Evolutionary conservation across 2,113 vertebrate species (phyloP).

Genomic region (Caranx ignobilis): DNA sequence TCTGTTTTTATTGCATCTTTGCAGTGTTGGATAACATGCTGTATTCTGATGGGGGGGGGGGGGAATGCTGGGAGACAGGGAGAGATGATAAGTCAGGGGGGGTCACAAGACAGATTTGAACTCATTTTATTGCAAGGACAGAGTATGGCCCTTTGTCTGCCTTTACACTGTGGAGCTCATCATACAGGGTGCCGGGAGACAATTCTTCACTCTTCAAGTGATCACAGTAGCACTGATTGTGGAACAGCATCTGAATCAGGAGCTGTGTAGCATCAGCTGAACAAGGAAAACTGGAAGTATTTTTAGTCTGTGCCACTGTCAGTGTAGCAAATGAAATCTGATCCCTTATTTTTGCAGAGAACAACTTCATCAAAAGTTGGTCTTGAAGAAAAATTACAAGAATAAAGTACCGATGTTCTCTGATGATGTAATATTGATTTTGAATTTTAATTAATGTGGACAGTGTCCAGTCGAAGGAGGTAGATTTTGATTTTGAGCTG

Average conservation of each 20-base stretch:
- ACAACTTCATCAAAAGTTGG: too few species aligned
- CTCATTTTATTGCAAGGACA: conserved; percentile 2
- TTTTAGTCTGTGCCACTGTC: too few species aligned
- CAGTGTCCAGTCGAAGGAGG: not conserved
- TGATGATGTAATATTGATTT: too few species aligned
- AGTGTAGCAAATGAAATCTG: not conserved
- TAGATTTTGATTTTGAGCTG: not conserved
- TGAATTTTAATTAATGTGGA: too few species aligned
- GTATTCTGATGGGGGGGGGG: not conserved
- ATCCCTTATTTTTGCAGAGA: not conserved
- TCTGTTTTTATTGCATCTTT: not conserved
- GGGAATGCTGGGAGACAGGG: conserved; percentile 1
- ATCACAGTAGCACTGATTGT: conserved; percentile 2
- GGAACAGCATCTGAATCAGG: conserved; percentile 5
- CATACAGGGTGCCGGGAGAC: conserved; percentile 9
- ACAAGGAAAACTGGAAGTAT: not conserved
- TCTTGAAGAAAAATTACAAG: too few species aligned
- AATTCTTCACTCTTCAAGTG: not conserved
- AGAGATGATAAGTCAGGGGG: conserved; percentile 20
- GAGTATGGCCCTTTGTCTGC: not conserved
- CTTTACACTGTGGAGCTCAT: conserved; percentile 11
- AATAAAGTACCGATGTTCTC: not conserved
- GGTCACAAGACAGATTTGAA: not conserved
- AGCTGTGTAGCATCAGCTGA: not conserved
- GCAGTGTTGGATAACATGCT: conserved; percentile 26